Evolutionary conservation across 2,888 invertebrate species (phyloP), one percentile per base, ranked within the genome.

Genomic region (Stenichneumon culpator): DNA sequence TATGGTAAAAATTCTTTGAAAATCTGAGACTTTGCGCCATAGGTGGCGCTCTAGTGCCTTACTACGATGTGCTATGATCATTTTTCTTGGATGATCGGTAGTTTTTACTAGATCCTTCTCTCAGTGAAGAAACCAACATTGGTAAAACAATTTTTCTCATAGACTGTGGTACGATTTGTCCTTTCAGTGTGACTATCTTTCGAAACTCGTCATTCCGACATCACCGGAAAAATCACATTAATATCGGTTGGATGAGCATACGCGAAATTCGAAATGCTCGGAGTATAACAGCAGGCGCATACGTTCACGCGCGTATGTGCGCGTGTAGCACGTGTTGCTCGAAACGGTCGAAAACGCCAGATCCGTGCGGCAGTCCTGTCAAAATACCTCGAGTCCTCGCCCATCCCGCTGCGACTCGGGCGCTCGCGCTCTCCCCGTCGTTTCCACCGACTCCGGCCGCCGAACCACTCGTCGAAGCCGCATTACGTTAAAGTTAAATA

Each of bases 401-500:
- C 73, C 82, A 86, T 86, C 44, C 39, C 72, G 36, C 14, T 52
- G 32, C 11, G 1, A 25, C 63, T 50, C 70, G 54, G 14, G 16
- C 57, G 63, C 19, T 50, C 63, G 7, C 63, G 28, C 52, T 25
- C 54, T 28, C 68, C 54, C 44, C 67, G 39, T 39, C 57, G 57
- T 44, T 54, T 68, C 39, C 28, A 50, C 22, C 6, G 69, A 69
- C 60, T 11, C 47, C 39, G 44, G 28, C 25, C 78, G 25, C 14
- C 44, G 78, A 25, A 57, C 32, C 68, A 16, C 88, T 89, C 88
- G 88, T 88, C 83, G 87, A 85, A 87, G 22, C 89, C 90, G 90
- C 90, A 90, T 90, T 91, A 91, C 90, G 88, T 90, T 88, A 85
- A 90, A 88, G 92, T 90, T 91, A 91, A 92, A 92, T 92, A 92